Evolutionary conservation across 2,797 vertebrate genomes (phyloP).

Genomic region (Eospalax fontanierii): DNA sequence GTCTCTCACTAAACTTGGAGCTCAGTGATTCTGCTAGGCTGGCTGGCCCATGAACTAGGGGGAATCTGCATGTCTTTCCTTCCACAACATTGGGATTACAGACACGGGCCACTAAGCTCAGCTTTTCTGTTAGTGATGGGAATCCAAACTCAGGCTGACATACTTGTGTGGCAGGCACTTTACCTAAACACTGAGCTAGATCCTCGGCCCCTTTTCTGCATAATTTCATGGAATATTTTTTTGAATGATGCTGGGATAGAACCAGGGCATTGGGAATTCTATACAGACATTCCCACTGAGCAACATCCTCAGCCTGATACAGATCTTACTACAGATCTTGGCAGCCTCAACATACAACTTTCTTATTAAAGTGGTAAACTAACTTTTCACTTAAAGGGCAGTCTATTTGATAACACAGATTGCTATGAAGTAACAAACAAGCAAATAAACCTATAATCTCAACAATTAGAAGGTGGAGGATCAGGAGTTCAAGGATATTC

Average conservation of each 20-base stretch:
- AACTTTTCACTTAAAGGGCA: not conserved
- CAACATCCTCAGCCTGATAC: too few relatives aligned
- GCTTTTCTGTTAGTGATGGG: too few relatives aligned
- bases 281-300: too few relatives aligned
- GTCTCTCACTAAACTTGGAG: too few relatives aligned
- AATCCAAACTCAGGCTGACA: not conserved
- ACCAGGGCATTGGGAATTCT: too few relatives aligned
- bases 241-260: not conserved
- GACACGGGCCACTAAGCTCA: too few relatives aligned
- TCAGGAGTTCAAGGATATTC: not conserved
- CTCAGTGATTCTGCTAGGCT: too few relatives aligned
- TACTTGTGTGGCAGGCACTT: not conserved
- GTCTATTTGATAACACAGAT: not conserved
- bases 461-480: not conserved
- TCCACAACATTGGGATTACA: too few relatives aligned
- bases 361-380: too few relatives aligned
- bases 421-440: not conserved
- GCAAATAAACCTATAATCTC: not conserved
- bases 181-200: not conserved
- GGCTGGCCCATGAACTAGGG: too few relatives aligned
- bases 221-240: not conserved
- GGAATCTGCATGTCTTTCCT: too few relatives aligned
- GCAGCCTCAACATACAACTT: too few relatives aligned
- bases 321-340: not conserved
- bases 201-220: not conserved